Evolutionary conservation across 2,113 vertebrate genomes (phyloP).

Genomic region (Sinocyclocheilus anshuiensis): DNA sequence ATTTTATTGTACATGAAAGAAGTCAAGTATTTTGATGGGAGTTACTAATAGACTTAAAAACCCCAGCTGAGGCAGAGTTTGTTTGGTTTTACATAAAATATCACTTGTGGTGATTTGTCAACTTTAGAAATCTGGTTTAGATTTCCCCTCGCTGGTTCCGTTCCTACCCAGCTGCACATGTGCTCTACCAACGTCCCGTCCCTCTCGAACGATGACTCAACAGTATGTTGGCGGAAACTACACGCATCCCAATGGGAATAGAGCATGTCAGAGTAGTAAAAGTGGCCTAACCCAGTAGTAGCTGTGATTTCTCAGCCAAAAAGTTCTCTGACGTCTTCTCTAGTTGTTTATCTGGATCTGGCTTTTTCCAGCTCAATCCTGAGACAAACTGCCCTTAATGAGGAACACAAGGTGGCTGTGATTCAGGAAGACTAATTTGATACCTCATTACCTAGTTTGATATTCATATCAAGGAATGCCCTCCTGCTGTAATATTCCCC

Average conservation of each 20-base stretch:
- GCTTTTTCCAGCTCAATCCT: constrained; percentile 18
- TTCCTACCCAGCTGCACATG: not conserved
- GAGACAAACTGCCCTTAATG: not conserved
- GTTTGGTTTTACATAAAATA: constrained; percentile 24
- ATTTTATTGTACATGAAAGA: constrained; percentile 1
- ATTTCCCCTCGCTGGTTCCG: constrained; percentile 55
- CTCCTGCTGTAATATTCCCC: not conserved
- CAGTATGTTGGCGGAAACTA: not conserved
- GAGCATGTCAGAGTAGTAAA: not conserved
- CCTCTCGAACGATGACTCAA: not conserved
- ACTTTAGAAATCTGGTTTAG: constrained; percentile 62
- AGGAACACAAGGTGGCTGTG: not conserved
- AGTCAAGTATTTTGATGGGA: constrained; percentile 6
- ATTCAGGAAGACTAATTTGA: constrained; percentile 17
- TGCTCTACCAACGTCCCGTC: not conserved
- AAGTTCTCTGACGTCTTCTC: not conserved
- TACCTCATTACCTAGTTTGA: not conserved
- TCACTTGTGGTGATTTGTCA: not conserved
- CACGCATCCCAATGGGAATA: not conserved
- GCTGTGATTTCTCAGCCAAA: not conserved
- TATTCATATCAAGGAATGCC: not conserved
- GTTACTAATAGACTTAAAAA: not conserved
- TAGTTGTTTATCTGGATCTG: not conserved
- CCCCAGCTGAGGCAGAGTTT: not conserved
- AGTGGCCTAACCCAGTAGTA: not conserved